These are phyloP conservation scores for Protonibea diacanthus DNA, from an alignment of 2,797 vertebrate species.

Conservation along the genomic window DNA sequence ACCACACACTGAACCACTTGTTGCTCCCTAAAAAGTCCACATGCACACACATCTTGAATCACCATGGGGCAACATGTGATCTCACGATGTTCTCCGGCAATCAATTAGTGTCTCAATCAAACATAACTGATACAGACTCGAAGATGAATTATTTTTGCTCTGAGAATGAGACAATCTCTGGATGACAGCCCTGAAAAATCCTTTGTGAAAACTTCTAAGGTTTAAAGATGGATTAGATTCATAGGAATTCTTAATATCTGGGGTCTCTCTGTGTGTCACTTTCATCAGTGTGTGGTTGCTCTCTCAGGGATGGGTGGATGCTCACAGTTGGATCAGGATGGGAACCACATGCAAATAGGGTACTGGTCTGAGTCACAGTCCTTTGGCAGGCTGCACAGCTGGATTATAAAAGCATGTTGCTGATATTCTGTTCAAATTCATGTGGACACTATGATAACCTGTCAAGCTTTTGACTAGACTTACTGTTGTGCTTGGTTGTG, in stretches of 20 bases:
- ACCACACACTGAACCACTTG: slow-evolving; percentile 28
- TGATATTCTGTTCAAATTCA: slow-evolving; percentile 11
- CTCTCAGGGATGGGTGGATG: slow-evolving; percentile 62
- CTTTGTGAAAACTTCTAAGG: slow-evolving; percentile 24
- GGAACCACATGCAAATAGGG: slow-evolving; percentile 32
- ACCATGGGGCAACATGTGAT: slow-evolving; percentile 23
- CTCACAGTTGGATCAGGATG: slow-evolving; percentile 46
- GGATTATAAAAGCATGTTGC: slow-evolving; percentile 39
- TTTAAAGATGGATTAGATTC: slow-evolving; percentile 50
- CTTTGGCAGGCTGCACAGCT: slow-evolving; percentile 8
- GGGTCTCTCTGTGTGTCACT: slow-evolving; percentile 40
- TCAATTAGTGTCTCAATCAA: slow-evolving; percentile 32
- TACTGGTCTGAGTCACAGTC: slow-evolving; percentile 41
- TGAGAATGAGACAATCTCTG: slow-evolving; percentile 44
- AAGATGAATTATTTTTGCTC: slow-evolving; percentile 24
- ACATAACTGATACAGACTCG: slow-evolving; percentile 11
- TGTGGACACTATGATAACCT: not conserved
- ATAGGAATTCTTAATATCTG: slow-evolving; percentile 55
- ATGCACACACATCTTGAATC: not conserved
- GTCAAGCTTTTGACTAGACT: slow-evolving; percentile 9
- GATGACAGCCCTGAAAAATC: slow-evolving; percentile 21
- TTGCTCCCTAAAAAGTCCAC: slow-evolving; percentile 6
- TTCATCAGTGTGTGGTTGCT: slow-evolving; percentile 50
- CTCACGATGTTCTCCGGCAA: slow-evolving; percentile 28
- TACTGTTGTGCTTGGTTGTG: slow-evolving; percentile 15